phyloP scores from a whole-genome alignment of 2,113 vertebrate genomes.

The Callaeas wilsoni region DNA sequence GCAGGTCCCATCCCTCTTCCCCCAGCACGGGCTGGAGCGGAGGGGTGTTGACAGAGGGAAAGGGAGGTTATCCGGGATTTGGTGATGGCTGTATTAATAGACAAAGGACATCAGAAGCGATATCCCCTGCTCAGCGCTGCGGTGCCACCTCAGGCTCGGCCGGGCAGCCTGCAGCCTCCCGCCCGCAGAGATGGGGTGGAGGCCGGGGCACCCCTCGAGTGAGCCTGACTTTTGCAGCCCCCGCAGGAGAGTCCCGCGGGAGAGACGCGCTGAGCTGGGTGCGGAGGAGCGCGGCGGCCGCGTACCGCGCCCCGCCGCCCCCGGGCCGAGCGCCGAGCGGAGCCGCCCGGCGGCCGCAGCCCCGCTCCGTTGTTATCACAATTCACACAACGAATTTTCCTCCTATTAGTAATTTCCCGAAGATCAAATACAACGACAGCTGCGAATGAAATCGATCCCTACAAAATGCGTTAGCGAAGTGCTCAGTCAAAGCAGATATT shows the following conservation, averaged over 20 bases:
- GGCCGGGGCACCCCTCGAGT: fast-evolving
- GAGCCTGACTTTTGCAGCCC: not conserved
- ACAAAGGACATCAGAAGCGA: not conserved
- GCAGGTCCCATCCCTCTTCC: slow-evolving; percentile 57
- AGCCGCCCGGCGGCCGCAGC: not conserved
- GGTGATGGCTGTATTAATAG: slow-evolving; percentile 40
- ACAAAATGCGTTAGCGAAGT: not conserved
- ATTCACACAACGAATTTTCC: not conserved
- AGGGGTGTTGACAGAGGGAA: slow-evolving; percentile 46
- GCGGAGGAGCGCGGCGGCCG: not conserved
- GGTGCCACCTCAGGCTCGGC: not conserved
- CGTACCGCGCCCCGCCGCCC: not conserved
- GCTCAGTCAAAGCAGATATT: not conserved
- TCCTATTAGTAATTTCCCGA: not conserved
- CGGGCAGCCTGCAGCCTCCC: no score
- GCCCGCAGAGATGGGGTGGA: not conserved
- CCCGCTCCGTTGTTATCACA: not conserved
- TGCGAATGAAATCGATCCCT: not conserved
- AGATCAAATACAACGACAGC: not conserved
- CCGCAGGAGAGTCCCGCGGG: not conserved
- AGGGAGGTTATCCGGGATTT: slow-evolving; percentile 16
- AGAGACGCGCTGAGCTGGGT: not conserved
- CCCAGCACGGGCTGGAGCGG: not conserved
- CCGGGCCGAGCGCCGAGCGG: not conserved
- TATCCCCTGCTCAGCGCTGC: not conserved